Base-by-base conservation (phyloP, 2,113 vertebrate species). In the Eretmochelys imbricata region DNA sequence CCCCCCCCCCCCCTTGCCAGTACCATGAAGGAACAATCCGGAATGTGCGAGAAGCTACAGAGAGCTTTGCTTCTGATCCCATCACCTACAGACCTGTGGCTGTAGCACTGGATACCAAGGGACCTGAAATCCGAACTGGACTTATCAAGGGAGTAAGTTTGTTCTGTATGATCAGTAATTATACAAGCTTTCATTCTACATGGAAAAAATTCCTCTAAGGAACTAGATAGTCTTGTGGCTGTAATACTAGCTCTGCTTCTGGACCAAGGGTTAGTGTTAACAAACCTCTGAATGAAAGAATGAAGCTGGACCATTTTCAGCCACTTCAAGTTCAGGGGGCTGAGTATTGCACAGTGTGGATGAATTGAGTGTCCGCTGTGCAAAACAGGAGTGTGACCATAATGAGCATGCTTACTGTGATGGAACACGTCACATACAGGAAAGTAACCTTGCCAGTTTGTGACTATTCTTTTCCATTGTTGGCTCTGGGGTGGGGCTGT, bases 101-200 rank as follows among this genome's bases (percentile, higher is more conserved):
- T 84, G 98, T 99, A 89, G 99, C 99, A 91, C 98, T 99, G 98
- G 99, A 99, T 97, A 99, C 99, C 51, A 99, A 99, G 97, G 99
- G 99, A 97, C 99, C 99, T 72, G 99, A 99, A 98, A 99, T 99
- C 97, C 98, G 99, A 94, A 99, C 99, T 20, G 99, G 99, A 93
- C 99, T 99, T 76, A 99, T 99, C 98, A 99, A 99, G 95, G 99
- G 99, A 79, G 99, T 99, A 97, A 99, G 99, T 97, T 87, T 54
- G 20, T 54, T 8, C 53, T 9, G 5, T 4, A 2, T 0, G 0
- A 12, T 7, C 10, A 38, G 8, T 48, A 35, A 14, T 83, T 72
- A 46, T 8, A 2, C 38, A 16, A 54, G 4, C 55, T 35, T 31
- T 76, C 4, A 25, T 31, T 24, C 82, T 78, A 55, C n/a, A 46